Base-by-base conservation (phyloP, 2,888 invertebrate genomes). In the Meganola albula region DNA sequence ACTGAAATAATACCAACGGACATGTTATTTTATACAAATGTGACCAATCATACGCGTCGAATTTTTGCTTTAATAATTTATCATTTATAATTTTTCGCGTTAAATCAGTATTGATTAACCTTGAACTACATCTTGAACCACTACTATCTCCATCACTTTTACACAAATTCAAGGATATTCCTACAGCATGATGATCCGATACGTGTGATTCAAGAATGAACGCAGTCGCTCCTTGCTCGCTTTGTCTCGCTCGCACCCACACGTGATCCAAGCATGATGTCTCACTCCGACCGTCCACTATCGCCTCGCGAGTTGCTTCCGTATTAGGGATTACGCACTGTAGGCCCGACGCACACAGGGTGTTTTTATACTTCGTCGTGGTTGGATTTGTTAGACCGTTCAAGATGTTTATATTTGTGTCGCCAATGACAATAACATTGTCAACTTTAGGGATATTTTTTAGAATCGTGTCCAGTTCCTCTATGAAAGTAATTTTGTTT, bases 171-270 rank as follows among this genome's bases (percentile, higher is more conserved):
- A 24, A 2, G 3, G 13, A 6, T 3, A 24, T 2, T 10, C 24
- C 24, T 6, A 24, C n/a, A 2, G 24, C 24, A 13, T 24, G 24
- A n/a, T 24, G 24, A n/a, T 24, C 24, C 7, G 24, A 12, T 2
- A 24, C n/a, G 8, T 12, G 12, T n/a, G 13, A 8, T n/a, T 13
- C 24, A 2, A 12, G 12, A 4, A 24, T 12, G 13, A 11, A 24
- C 2, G 24, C 10, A 8, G n/a, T 4, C 9, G 23, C 23, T 4
- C 9, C n/a, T 16, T 6, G 16, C 8, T 8, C n/a, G n/a, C n/a
- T 7, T 10, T 9, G 21, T 21, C 21, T 8, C 21, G 4, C 16
- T 16, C 16, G 16, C 16, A 16, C 16, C 16, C 16, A 16, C 16
- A 6, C 16, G 16, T 16, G 21, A n/a, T 21, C 21, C 21, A 21